Percentiles rank a stretch among this genome's conserved stretches.
phyloP scores from a whole-genome alignment of 1,140 invertebrate genomes.

The Drosophila ohnishii region DNA sequence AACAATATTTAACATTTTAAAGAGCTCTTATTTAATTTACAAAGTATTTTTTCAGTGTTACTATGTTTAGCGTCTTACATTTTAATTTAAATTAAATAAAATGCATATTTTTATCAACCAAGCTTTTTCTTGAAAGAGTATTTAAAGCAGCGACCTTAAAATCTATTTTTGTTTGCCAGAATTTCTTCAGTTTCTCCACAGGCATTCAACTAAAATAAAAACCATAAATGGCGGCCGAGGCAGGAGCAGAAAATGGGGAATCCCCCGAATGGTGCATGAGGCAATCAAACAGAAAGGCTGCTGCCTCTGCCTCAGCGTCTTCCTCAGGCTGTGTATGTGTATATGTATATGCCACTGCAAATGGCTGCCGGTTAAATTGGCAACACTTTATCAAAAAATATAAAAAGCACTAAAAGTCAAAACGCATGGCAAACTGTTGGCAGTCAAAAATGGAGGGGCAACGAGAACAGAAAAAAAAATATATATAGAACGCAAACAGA shows the following conservation, averaged over 20 bases:
- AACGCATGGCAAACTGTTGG: slow-evolving; percentile 64
- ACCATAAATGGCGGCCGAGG: slow-evolving; percentile 57
- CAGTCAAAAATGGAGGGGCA: slow-evolving; percentile 25
- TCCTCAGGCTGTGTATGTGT: slow-evolving; percentile 24
- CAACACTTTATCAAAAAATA: slow-evolving; percentile 82
- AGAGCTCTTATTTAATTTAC: not conserved
- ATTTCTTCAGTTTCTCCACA: slow-evolving; percentile 13
- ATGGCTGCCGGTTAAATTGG: slow-evolving; percentile 80
- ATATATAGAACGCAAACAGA: slow-evolving; percentile 23
- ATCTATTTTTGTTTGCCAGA: not conserved
- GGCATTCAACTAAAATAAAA: slow-evolving; percentile 73
- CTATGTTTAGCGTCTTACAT: accelerated
- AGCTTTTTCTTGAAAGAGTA: not conserved
- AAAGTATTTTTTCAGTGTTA: not conserved
- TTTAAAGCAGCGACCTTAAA: not conserved
- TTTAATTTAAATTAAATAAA: not conserved
- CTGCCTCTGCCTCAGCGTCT: slow-evolving; percentile 34
- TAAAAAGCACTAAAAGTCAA: slow-evolving; percentile 80
- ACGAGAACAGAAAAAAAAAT: slow-evolving; percentile 1
- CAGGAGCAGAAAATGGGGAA: slow-evolving; percentile 18
- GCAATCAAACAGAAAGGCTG: slow-evolving; percentile 79
- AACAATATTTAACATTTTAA: not conserved
- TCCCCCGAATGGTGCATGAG: slow-evolving; percentile 28
- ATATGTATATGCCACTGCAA: slow-evolving; percentile 47
- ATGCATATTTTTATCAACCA: not conserved